These are phyloP conservation scores for Anoncus sp. DNA, from an alignment of 2,888 invertebrate species.

Conservation along the genomic window DNA sequence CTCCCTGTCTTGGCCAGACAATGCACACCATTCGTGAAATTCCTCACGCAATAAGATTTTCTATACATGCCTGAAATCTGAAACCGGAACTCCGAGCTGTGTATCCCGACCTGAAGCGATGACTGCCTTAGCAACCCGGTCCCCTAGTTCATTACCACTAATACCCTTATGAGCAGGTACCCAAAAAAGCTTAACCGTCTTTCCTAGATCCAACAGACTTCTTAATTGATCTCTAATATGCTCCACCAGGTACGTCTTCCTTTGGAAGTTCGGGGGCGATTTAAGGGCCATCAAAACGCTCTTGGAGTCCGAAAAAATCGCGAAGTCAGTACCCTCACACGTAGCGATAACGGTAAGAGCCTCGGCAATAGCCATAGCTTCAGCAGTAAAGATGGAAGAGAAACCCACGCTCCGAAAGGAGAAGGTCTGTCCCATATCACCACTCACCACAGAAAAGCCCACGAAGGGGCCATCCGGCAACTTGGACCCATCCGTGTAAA, in stretches of 20 bases:
- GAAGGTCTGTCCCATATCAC: too few species aligned
- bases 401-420: neutral
- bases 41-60: neutral
- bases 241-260: conserved; percentile 20
- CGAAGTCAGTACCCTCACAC: neutral
- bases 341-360: neutral
- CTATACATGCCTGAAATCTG: neutral
- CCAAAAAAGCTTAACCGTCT: conserved; percentile 19
- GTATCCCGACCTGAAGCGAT: conserved; percentile 1
- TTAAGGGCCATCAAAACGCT: conserved; percentile 10
- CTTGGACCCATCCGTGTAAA: conserved; percentile 28
- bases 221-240: conserved; percentile 17
- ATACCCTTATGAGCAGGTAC: conserved; percentile 7
- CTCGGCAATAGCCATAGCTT: conserved; percentile 36
- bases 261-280: neutral
- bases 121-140: neutral
- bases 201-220: neutral
- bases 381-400: conserved; percentile 22
- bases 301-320: conserved; percentile 26
- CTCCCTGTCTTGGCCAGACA: too few species aligned
- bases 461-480: neutral
- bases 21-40: conserved; percentile 5
- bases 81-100: neutral
- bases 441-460: conserved; percentile 4
- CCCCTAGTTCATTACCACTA: neutral